Conservation (phyloP, 2,797 vertebrate genomes). For the Bryconaethiops microstoma region DNA sequence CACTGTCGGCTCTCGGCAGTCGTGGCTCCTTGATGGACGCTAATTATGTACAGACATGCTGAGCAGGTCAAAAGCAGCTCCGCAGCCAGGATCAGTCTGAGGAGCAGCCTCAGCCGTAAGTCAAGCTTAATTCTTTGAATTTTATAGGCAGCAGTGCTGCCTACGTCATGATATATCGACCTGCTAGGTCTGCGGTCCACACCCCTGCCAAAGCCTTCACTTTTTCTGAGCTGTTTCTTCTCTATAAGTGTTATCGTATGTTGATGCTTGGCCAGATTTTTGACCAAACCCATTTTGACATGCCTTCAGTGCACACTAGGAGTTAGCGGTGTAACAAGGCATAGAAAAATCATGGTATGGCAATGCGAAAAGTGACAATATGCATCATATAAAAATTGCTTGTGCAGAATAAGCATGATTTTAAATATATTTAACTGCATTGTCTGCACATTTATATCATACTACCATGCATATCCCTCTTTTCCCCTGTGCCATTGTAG, state of each 20-base stretch:
- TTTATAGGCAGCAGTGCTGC: constrained; percentile 40
- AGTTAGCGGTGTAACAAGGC: too few species aligned
- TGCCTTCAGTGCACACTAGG: constrained; percentile 7
- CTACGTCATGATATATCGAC: constrained; percentile 43
- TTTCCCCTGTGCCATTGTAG: too few species aligned
- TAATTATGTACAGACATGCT: constrained; percentile 74
- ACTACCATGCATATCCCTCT: background rate
- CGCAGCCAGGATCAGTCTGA: constrained; percentile 29
- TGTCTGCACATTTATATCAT: too few species aligned
- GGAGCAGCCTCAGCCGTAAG: constrained; percentile 30
- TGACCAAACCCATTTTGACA: constrained; percentile 43
- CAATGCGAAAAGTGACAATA: too few species aligned
- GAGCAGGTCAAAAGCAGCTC: constrained; percentile 58
- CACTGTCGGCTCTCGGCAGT: constrained; percentile 76
- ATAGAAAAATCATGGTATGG: too few species aligned
- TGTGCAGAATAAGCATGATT: too few species aligned
- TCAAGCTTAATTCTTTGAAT: constrained; percentile 38
- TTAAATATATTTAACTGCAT: too few species aligned
- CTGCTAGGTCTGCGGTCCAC: constrained; percentile 18
- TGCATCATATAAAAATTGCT: too few species aligned
- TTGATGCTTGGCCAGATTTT: constrained; percentile 56
- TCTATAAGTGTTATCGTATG: constrained; percentile 53
- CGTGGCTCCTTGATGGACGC: constrained; percentile 70
- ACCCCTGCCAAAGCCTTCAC: constrained; percentile 53
- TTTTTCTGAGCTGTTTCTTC: constrained; percentile 37